Base-by-base conservation (phyloP, 2,113 vertebrate genomes). In the Agapornis roseicollis region DNA sequence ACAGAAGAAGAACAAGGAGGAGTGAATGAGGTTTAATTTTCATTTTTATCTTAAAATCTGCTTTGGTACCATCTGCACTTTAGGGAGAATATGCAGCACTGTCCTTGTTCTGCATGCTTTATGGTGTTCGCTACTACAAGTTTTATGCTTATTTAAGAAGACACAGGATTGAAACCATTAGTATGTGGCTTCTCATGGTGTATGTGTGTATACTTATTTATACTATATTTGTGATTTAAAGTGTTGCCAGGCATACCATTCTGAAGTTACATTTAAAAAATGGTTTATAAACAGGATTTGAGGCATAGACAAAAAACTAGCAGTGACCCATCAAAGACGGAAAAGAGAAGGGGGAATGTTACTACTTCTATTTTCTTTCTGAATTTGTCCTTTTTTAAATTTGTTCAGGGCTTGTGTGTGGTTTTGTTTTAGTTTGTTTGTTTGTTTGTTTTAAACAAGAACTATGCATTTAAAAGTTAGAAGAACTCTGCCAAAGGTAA, bases 11-110 rank as follows among this genome's bases (percentile, higher is more conserved):
- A 78, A 42, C 17, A 39, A 85, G 66, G 63, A 64, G 41, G 65
- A 77, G 53, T 46, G 68, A 88, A 61, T 79, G 64, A 84, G 47
- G 47, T 60, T 93, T 76, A 79, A 49, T 81, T 92, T 94, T 92
- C 44, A 37, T 90, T 55, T 72, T 93, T 69, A 90, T 94, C 81
- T 83, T 60, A 79, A 80, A 81, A 88, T 72, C 65, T 93, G 41
- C 39, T 64, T 88, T 35, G 56, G 23, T 63, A 61, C 29, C 35
- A 42, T 90, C 53, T 91, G 89, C 71, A 71, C 27, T 72, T 90
- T 37, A 47, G 47, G 41, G 72, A 74, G 33, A 83, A 55, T 78
- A 47, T 85, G 64, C 46, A 90, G 33, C 61, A 37, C n/a, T 90
- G 39, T 80, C 46, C 22, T 63, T 79, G 50, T 78, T 93, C 68